phyloP scores from a whole-genome alignment of 2,888 invertebrate genomes.

The Busseola fusca region DNA sequence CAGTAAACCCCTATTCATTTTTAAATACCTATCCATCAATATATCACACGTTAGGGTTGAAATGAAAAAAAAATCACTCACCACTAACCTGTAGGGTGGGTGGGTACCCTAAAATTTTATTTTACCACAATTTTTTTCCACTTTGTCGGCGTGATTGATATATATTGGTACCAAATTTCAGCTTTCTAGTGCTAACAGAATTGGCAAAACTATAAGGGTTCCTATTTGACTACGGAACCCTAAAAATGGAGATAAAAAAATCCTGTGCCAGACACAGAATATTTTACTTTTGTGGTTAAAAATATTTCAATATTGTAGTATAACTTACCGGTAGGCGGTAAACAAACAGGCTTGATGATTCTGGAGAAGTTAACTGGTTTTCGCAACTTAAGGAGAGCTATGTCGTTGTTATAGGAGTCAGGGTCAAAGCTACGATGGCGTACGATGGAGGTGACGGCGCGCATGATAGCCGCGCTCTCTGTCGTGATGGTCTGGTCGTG shows the following conservation, averaged over 20 bases:
- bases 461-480: slow-evolving; percentile 94
- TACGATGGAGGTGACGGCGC: slow-evolving; percentile 93
- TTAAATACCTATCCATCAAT: too few relatives aligned
- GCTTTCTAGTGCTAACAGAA: too few relatives aligned
- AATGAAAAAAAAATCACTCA: too few relatives aligned
- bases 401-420: slow-evolving; percentile 96
- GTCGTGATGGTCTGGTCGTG: slow-evolving; percentile 94
- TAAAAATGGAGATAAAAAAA: neutral
- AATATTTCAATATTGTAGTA: neutral
- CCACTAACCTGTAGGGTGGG: too few relatives aligned
- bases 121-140: too few relatives aligned
- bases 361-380: slow-evolving; percentile 94
- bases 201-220: too few relatives aligned
- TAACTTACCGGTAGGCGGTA: slow-evolving; percentile 91
- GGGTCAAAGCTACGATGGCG: slow-evolving; percentile 95
- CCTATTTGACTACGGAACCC: too few relatives aligned
- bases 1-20: too few relatives aligned
- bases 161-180: too few relatives aligned
- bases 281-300: neutral
- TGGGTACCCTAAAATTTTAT: too few relatives aligned
- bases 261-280: neutral
- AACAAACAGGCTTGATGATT: slow-evolving; percentile 93
- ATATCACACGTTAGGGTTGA: too few relatives aligned
- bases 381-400: slow-evolving; percentile 93
- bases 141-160: too few relatives aligned